Evolutionary conservation across 2,888 invertebrate genomes (phyloP), one percentile per base, ranked within the genome.

Genomic region (Odontocerum albicorne): DNA sequence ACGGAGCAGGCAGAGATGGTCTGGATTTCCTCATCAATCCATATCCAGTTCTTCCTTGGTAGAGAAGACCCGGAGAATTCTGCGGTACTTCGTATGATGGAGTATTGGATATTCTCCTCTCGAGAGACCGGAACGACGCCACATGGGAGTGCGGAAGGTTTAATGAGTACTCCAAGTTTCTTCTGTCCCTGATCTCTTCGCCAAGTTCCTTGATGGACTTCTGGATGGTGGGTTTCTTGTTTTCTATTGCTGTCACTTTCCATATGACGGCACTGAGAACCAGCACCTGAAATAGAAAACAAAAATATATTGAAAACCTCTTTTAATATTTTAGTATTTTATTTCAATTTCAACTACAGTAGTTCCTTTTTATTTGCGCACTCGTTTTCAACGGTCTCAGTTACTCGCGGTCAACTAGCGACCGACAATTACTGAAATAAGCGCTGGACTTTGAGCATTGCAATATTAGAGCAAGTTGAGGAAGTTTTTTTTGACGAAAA

Each of bases 141-240:
- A 81, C 80, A 63, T 74, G 72, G 58, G 79, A 77, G 64, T 80
- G 79, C 39, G 81, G 81, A 10, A 83, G 77, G n/a, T 81, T 75
- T 56, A 83, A 70, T 31, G 77, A 79, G 64, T 83, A 83, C 62
- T 83, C 82, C 42, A 83, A 67, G 63, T 82, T 82, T 64, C 82
- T 75, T 57, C 81, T 81, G 27, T 78, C 76, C 66, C 82, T 71
- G 62, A 75, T 76, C 62, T 72, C 78, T 36, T 80, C 79, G 63
- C 78, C 66, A 61, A 61, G 39, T 38, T 61, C 60, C 27, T 61
- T 61, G 36, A 61, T 61, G 8, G 42, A 40, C 27, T 60, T 60
- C 6, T 56, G 49, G 32, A 42, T 46, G 21, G 36, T 35, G 17
- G 60, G 27, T 40, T 55, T 62, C 50, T 66, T 66, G 57, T 67